Percentiles rank a stretch among this genome's conserved stretches.
Evolutionary conservation across 1,140 invertebrate species (phyloP).

Genomic region (Hydropsyche tenuis): DNA sequence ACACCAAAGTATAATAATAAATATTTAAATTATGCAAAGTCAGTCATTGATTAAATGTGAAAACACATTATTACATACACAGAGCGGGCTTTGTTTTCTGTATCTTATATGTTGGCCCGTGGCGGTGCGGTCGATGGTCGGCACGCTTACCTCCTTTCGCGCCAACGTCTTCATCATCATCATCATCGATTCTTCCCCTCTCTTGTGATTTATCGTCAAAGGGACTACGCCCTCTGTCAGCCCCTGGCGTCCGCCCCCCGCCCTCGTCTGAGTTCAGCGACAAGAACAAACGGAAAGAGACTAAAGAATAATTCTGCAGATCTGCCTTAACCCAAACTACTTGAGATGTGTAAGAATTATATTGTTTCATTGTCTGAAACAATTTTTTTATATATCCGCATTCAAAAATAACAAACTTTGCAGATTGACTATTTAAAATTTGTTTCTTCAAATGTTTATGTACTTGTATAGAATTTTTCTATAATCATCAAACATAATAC

Average conservation of each 20-base stretch:
- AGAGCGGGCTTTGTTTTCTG: slow-evolving; percentile 50
- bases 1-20: slow-evolving; percentile 15
- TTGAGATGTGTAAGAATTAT: slow-evolving; percentile 1
- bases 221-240: slow-evolving; percentile 56
- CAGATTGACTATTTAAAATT: too few relatives aligned
- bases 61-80: slow-evolving; percentile 47
- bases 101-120: slow-evolving; percentile 49
- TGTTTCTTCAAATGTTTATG: too few relatives aligned
- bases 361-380: too few relatives aligned
- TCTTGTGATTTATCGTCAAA: slow-evolving; percentile 36
- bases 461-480: too few relatives aligned
- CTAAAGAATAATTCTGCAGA: slow-evolving; percentile 69
- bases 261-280: slow-evolving; percentile 77
- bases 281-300: slow-evolving; percentile 82
- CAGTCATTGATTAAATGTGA: slow-evolving; percentile 21
- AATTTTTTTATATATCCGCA: too few relatives aligned
- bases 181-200: slow-evolving; percentile 35
- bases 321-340: slow-evolving; percentile 40
- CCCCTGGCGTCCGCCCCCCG: slow-evolving; percentile 61
- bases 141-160: slow-evolving; percentile 45
- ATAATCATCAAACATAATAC: too few relatives aligned
- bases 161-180: slow-evolving; percentile 53
- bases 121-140: slow-evolving; percentile 52
- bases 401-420: too few relatives aligned
- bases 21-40: not conserved